phyloP scores from a whole-genome alignment of 1,140 invertebrate species.

The Atta texana region DNA sequence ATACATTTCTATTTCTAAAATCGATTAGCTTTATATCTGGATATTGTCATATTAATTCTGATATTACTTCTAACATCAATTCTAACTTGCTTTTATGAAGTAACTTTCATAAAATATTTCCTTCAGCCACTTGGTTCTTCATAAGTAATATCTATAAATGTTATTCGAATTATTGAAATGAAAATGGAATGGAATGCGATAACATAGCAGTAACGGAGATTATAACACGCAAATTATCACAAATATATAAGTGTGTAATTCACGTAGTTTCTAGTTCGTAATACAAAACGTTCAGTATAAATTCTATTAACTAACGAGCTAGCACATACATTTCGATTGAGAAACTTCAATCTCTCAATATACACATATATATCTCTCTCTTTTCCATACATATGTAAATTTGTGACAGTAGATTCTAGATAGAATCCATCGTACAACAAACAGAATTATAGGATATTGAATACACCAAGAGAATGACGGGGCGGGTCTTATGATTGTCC shows the following conservation, averaged over 20 bases:
- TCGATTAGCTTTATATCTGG: neutral
- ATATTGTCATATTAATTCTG: neutral
- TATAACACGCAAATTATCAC: neutral
- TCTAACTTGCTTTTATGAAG: neutral
- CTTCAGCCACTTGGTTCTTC: neutral
- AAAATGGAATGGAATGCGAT: neutral
- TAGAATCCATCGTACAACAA: neutral
- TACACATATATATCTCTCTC: neutral
- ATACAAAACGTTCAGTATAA: slow-evolving; percentile 10
- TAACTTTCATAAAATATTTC: slow-evolving; percentile 23
- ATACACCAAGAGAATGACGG: neutral
- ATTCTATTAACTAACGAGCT: neutral
- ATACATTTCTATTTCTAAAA: neutral
- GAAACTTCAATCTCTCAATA: slow-evolving; percentile 8
- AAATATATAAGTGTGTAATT: neutral
- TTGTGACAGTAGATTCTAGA: neutral
- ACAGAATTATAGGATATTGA: slow-evolving; percentile 17
- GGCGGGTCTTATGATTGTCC: slow-evolving; percentile 56
- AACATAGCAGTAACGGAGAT: neutral
- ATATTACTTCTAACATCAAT: neutral
- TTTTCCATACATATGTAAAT: slow-evolving; percentile 13
- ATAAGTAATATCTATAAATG: neutral
- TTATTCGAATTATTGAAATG: neutral
- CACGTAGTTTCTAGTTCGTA: neutral
- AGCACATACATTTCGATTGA: neutral